Evolutionary conservation across 2,113 vertebrate species (phyloP), one percentile per base, ranked within the genome.

Genomic region (Hemiprocne comata): DNA sequence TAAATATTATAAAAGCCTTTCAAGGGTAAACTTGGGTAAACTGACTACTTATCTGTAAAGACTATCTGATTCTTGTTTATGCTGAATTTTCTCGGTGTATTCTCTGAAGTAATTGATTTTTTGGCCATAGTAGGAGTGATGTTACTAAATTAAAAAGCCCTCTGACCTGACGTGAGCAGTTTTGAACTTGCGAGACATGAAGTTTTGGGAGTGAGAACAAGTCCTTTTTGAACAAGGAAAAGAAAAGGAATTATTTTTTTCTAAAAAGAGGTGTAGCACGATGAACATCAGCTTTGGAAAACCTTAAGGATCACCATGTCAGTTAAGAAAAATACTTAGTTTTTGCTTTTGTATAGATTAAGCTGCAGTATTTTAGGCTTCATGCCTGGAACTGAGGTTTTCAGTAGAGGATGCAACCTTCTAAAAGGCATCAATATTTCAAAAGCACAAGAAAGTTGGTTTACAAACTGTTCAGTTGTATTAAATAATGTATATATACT

Each of bases 401-500:
- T 83, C 81, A 28, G 80, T 14, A 33, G 79, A 67, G 82, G 74
- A 70, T 77, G 64, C 78, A 76, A 23, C 60, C 77, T 89, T 42
- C 83, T 67, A 25, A 92, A 85, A 88, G 36, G 33, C 83, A 92
- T 95, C 91, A 77, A 69, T 94, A 90, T 93, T 94, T 94, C 62
- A 94, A 76, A 67, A 74, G 71, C 66, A 42, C 19, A 25, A 81
- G 85, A 61, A 92, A 94, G 89, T 14, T 88, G 79, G 58, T 93
- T 96, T 93, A 58, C 74, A 80, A 64, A 92, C 69, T 83, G 80
- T 79, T 96, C 62, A 67, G 28, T 76, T 73, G 61, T 58, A 67
- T 91, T 95, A 94, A 96, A 96, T 95, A 96, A 95, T 94, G 87
- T 71, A 95, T 89, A 54, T 51, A 15, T 26, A 53, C 55, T 75